Base-by-base conservation (phyloP, 2,113 vertebrate genomes). In the crab-eating macaque (Macaca fascicularis) region DNA sequence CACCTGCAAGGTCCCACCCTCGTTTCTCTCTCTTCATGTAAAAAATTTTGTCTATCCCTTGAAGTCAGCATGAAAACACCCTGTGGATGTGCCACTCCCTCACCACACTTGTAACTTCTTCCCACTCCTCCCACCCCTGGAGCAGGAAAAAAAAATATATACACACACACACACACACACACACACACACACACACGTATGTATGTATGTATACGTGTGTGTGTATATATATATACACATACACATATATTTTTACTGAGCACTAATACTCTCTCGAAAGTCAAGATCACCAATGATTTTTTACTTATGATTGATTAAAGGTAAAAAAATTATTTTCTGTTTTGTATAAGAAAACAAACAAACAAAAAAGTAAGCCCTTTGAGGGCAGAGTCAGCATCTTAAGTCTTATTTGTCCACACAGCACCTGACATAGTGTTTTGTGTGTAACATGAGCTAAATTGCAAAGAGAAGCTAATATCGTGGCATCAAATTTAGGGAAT, bases 21-120 rank as follows among this genome's bases (percentile, higher is more conserved):
- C 32, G 7, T 38, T 86, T 64, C 23, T 55, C 4, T 61, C 7
- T 87, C 14, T 43, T 67, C 59, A 27, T 38, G 38, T 40, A 59
- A 92, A 70, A 72, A 70, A 23, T 50, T 27, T 13, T 85, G 8
- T 74, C 8, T 27, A 43, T 32, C 10, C 27, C 17, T 59, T 38
- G 38, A 69, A 17, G 30, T 75, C 64, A 23, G 23, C 7, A 13
- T 19, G 19, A 45, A 90, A 40, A 19, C 61, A 3, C 14, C 79
- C 52, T 32, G 1, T 16, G 1, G 6, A 35, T 87, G 19, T 0
- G 0, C 0, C 1, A 0, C 6, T 69, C 3, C 61, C 19, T 30
- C 57, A 45, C 8, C 57, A 40, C 0, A 40, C 2, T 16, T 67
- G 19, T 85, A 30, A 75, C 22, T 57, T 38, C 25, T 64, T 59